Percentiles rank a stretch among this genome's conserved stretches.
phyloP scores from a whole-genome alignment of 53 echinoderm and acorn worm species.

The Patiria pectinifera region DNA sequence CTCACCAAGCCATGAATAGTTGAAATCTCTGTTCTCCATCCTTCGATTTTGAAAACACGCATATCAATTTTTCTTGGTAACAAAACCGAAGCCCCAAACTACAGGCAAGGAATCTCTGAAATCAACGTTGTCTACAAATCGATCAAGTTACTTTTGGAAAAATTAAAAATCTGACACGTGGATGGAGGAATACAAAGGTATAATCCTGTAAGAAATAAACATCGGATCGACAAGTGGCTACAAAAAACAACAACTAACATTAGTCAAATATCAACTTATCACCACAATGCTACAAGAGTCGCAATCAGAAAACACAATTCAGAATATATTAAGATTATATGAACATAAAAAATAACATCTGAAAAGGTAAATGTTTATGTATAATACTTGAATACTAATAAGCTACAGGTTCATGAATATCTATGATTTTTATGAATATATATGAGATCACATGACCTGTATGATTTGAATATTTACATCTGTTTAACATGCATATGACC shows the following conservation, averaged over 20 bases:
- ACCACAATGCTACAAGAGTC: not conserved
- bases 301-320: not conserved
- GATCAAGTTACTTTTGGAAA: too few relatives aligned
- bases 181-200: too few relatives aligned
- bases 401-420: not conserved
- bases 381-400: conserved; percentile 20
- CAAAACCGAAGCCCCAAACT: too few relatives aligned
- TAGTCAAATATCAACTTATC: not conserved
- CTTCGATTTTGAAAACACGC: too few relatives aligned
- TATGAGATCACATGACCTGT: conserved; percentile 9
- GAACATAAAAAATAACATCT: conserved; percentile 29
- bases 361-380: not conserved
- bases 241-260: too few relatives aligned
- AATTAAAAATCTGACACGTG: too few relatives aligned
- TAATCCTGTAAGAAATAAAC: too few relatives aligned
- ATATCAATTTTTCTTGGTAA: too few relatives aligned
- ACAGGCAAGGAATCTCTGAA: too few relatives aligned
- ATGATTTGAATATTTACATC: conserved; percentile 4
- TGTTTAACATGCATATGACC: not conserved
- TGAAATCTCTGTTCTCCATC: too few relatives aligned
- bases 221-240: too few relatives aligned
- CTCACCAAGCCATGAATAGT: not conserved
- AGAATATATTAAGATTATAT: not conserved
- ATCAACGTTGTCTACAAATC: too few relatives aligned
- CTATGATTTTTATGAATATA: conserved; percentile 35